Percentiles rank a stretch among this genome's conserved stretches.
phyloP scores from a whole-genome alignment of 2,888 invertebrate species.

The Andrena marginata region DNA sequence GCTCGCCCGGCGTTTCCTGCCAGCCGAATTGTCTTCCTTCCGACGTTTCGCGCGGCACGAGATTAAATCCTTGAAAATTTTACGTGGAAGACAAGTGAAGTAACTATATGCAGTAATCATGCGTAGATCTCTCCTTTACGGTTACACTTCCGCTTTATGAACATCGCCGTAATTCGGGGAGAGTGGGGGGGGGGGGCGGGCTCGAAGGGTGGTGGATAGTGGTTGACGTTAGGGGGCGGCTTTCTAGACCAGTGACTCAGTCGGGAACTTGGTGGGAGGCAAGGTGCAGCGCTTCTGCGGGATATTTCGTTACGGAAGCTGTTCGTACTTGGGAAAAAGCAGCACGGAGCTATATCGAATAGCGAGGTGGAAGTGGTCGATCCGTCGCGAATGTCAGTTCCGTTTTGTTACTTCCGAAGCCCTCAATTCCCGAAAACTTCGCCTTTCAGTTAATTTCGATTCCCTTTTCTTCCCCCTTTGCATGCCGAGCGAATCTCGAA shows the following conservation, averaged over 20 bases:
- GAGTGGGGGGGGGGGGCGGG: background rate
- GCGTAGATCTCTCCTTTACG: slow-evolving; percentile 63
- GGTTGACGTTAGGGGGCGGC: slow-evolving; percentile 7
- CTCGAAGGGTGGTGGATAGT: slow-evolving; percentile 1
- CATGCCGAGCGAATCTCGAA: slow-evolving; percentile 25
- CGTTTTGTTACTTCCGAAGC: background rate
- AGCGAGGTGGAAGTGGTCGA: background rate
- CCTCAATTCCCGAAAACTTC: background rate
- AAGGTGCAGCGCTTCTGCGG: slow-evolving; percentile 43
- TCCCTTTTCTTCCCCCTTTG: slow-evolving; percentile 2
- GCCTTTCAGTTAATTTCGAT: background rate
- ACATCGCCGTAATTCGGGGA: slow-evolving; percentile 13
- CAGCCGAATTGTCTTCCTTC: background rate
- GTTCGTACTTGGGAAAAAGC: slow-evolving; percentile 28
- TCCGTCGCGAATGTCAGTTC: background rate
- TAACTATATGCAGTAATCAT: slow-evolving; percentile 68
- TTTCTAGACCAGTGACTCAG: slow-evolving; percentile 18
- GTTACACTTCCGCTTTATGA: slow-evolving; percentile 64
- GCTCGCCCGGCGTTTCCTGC: background rate
- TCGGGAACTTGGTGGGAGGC: background rate
- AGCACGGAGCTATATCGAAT: slow-evolving; percentile 5
- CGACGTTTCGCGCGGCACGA: slow-evolving; percentile 19
- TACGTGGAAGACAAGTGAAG: slow-evolving; percentile 59
- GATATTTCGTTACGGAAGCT: slow-evolving; percentile 31
- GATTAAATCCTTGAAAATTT: slow-evolving; percentile 52